Evolutionary conservation across 2,888 invertebrate genomes (phyloP).

Genomic region (Siphonodentalium dalli): DNA sequence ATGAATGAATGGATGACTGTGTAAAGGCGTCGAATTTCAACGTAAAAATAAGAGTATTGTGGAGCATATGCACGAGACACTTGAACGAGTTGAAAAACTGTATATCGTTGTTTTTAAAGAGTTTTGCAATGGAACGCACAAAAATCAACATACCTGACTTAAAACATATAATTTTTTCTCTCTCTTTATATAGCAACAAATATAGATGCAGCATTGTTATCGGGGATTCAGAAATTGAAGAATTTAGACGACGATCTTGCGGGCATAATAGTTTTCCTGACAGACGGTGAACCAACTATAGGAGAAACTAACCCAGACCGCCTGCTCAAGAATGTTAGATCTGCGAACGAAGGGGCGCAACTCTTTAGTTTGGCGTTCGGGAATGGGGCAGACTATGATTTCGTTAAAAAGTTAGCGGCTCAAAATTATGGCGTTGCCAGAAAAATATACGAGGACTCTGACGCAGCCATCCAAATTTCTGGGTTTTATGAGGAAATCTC

Average conservation of each 20-base stretch:
- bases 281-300: constrained; percentile 65
- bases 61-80: too few species aligned
- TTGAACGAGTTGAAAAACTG: too few species aligned
- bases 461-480: constrained; percentile 74
- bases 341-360: constrained; percentile 36
- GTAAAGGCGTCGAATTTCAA: too few species aligned
- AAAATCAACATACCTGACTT: too few species aligned
- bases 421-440: constrained; percentile 76
- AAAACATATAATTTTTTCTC: too few species aligned
- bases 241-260: constrained; percentile 48
- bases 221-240: constrained; percentile 67
- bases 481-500: constrained; percentile 73
- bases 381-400: constrained; percentile 37
- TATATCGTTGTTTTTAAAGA: too few species aligned
- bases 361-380: constrained; percentile 45
- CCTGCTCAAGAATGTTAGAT: constrained; percentile 47
- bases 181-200: too few species aligned
- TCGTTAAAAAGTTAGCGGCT: constrained; percentile 63
- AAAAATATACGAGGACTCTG: constrained; percentile 77
- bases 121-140: too few species aligned
- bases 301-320: constrained; percentile 51
- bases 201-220: constrained; percentile 72
- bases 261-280: constrained; percentile 63
- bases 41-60: too few species aligned
- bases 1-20: too few species aligned